These are phyloP conservation scores for Drosophila quadrilineata DNA, from an alignment of 1,140 invertebrate genomes.

Conservation along the genomic window DNA sequence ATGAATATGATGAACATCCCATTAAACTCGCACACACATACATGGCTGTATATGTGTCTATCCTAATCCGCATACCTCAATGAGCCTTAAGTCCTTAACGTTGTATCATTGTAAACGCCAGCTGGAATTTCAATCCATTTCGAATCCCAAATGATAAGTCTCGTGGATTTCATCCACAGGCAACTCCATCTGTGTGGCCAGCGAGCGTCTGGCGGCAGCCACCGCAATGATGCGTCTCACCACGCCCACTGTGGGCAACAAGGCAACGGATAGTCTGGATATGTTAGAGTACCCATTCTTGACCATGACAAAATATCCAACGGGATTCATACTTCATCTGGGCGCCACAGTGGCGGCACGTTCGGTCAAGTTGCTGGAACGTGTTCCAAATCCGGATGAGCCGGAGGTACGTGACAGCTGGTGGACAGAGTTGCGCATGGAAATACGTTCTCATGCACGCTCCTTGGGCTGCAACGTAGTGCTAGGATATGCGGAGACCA, in stretches of 20 bases:
- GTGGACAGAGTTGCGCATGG: conserved; percentile 97
- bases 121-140: neutral
- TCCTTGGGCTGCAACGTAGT: conserved; percentile 96
- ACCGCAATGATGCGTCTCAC: conserved; percentile 81
- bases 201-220: conserved; percentile 72
- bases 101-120: conserved; percentile 37
- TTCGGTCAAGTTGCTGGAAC: conserved; percentile 93
- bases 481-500: conserved; percentile 93
- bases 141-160: neutral
- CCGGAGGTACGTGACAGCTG: conserved; percentile 94
- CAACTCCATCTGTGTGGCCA: conserved; percentile 79
- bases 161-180: conserved; percentile 45
- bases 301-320: conserved; percentile 94
- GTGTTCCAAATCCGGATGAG: conserved; percentile 91
- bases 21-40: no score
- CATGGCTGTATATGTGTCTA: neutral
- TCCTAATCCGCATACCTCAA: conserved; percentile 6
- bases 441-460: conserved; percentile 94
- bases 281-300: conserved; percentile 97
- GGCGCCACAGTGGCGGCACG: conserved; percentile 94
- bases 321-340: conserved; percentile 93
- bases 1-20: no score
- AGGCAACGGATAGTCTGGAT: conserved; percentile 87
- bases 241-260: conserved; percentile 67
- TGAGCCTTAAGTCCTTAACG: conserved; percentile 13